Percentiles rank a stretch among this genome's conserved stretches.
Evolutionary conservation across 2,113 vertebrate genomes (phyloP).

Genomic region (Pomatostomus ruficeps): DNA sequence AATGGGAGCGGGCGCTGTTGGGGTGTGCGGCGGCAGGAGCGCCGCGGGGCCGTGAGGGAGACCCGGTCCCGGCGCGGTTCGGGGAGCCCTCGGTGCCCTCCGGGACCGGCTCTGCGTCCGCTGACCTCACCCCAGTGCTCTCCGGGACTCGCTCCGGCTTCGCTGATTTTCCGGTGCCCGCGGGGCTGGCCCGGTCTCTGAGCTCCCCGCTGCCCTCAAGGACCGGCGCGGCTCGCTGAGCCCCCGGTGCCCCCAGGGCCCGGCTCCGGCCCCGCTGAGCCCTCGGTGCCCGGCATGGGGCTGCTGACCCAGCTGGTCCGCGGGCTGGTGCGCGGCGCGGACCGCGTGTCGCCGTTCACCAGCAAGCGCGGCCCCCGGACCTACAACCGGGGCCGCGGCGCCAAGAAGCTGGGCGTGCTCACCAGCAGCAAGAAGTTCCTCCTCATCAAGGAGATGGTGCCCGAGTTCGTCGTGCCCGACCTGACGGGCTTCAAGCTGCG

Average conservation of each 20-base stretch:
- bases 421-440: slow-evolving; percentile 77
- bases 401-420: slow-evolving; percentile 68
- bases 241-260: too few relatives aligned
- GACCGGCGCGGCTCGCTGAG: too few relatives aligned
- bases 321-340: slow-evolving; percentile 83
- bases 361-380: slow-evolving; percentile 88
- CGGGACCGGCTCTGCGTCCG: fast-evolving
- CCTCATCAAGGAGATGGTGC: slow-evolving; percentile 79
- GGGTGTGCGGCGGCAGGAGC: fast-evolving
- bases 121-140: fast-evolving
- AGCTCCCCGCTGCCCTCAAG: not conserved
- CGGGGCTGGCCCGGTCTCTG: too few relatives aligned
- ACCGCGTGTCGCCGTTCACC: slow-evolving; percentile 85
- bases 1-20: not conserved
- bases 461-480: slow-evolving; percentile 84
- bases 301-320: slow-evolving; percentile 77
- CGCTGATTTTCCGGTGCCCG: too few relatives aligned
- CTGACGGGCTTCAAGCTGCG: slow-evolving; percentile 84
- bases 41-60: fast-evolving
- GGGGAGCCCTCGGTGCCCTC: too few relatives aligned
- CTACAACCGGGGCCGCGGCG: slow-evolving; percentile 79
- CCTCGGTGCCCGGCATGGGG: slow-evolving; percentile 73
- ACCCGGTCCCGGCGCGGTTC: fast-evolving
- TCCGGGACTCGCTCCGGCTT: too few relatives aligned
- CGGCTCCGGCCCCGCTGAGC: not conserved